Evolutionary conservation across 1,140 invertebrate genomes (phyloP), one percentile per base, ranked within the genome.

Genomic region (Solenopsis fugax): DNA sequence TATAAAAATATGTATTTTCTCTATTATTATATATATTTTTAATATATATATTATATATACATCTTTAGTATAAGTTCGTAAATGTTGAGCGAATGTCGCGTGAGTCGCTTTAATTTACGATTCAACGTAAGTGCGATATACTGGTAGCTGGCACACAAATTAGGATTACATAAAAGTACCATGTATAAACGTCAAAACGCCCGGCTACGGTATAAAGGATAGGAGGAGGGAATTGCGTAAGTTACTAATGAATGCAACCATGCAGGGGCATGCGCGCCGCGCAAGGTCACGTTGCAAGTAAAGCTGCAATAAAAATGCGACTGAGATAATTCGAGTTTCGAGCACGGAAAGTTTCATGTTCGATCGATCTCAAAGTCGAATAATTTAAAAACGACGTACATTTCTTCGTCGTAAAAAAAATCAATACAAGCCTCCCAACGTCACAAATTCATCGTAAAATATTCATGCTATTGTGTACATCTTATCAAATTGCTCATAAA

Each of bases 81-180:
- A 6, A 41, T 41, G 41, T 41, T 71, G 45, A 82, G 7, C 18
- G 7, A 29, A 24, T 73, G 29, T 82, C 67, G 21, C 13, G 24
- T 73, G 41, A 73, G 9, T 84, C 54, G 73, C 34, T 69, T 24
- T 84, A 24, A 75, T 84, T 75, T 50, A 50, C n/a, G 45, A 37
- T 60, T 58, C 41, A 62, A 48, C 69, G 56, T 50, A 34, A 52
- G 48, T 34, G n/a, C 29, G 24, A 3, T 24, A 29, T 48, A 29
- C 29, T 72, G 3, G 4, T 45, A 24, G n/a, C 18, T 73, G 80
- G 69, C 69, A 21, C 56, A 84, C 29, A 84, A 84, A 84, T 84
- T 84, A 62, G 24, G 41, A 75, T 84, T 84, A 84, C n/a, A 48
- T 84, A 84, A 84, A 84, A 75, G 18, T 50, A 16, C 12, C 13